A percentile compares a stretch with the other conserved stretches of the same genome.
These are phyloP conservation scores for Lutjanus erythropterus DNA, from an alignment of 2,113 vertebrate genomes.

Conservation along the genomic window DNA sequence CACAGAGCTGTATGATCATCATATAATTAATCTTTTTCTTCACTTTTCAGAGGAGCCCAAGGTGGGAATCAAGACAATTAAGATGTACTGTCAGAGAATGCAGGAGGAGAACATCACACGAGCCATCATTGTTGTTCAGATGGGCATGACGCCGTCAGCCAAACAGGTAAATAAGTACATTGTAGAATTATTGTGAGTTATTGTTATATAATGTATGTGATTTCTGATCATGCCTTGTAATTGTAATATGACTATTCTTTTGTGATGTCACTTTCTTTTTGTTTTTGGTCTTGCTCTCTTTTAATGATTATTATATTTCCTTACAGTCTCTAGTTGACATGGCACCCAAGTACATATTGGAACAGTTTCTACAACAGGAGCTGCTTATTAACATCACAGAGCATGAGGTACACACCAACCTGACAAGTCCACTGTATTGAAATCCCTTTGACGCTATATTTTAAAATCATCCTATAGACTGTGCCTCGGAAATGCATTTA, in stretches of 20 bases:
- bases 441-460: not conserved
- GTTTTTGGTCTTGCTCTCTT: not conserved
- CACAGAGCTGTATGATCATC: too few species aligned
- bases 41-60: conserved; percentile 92
- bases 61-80: conserved; percentile 98
- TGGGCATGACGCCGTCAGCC: conserved; percentile 98
- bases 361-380: conserved; percentile 98
- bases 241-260: not conserved
- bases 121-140: conserved; percentile 96
- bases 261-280: not conserved
- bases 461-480: not conserved
- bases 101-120: conserved; percentile 99
- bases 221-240: too few species aligned
- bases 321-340: conserved; percentile 96
- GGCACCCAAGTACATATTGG: conserved; percentile 98
- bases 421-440: not conserved
- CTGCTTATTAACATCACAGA: conserved; percentile 98
- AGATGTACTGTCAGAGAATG: conserved; percentile 99
- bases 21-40: not conserved
- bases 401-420: conserved; percentile 89
- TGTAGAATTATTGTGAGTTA: not conserved
- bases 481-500: not conserved
- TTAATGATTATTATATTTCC: not conserved
- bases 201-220: too few species aligned
- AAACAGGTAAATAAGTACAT: conserved; percentile 89